Evolutionary conservation across 2,113 vertebrate genomes (phyloP).

Genomic region (Turdus rufiventris): DNA sequence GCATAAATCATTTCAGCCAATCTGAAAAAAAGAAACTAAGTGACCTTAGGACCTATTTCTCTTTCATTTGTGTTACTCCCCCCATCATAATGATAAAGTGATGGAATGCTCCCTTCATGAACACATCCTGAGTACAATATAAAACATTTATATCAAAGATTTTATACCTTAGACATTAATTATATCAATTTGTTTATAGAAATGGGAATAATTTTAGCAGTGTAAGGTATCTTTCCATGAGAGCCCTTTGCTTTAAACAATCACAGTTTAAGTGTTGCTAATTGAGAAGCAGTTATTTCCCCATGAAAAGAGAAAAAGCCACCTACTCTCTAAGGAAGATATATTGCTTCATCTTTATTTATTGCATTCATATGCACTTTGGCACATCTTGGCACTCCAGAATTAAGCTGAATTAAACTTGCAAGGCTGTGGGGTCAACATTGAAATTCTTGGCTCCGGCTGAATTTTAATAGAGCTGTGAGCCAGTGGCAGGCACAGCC

Average conservation of each 20-base stretch:
- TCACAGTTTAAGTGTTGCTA: not conserved
- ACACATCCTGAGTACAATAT: not conserved
- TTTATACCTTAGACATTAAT: not conserved
- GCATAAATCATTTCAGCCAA: not conserved
- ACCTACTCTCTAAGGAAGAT: not conserved
- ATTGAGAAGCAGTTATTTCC: not conserved
- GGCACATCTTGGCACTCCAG: not conserved
- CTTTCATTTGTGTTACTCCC: not conserved
- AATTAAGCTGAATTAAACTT: not conserved
- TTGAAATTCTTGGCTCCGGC: not conserved
- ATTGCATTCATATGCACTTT: not conserved
- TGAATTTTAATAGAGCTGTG: not conserved
- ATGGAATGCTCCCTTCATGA: not conserved
- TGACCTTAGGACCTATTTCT: not conserved
- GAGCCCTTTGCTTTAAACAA: not conserved
- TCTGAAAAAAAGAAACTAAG: not conserved
- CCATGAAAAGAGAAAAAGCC: not conserved
- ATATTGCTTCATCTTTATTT: not conserved
- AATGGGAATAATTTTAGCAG: not conserved
- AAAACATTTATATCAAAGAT: not conserved
- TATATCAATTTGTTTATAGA: accelerated
- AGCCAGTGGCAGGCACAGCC: not conserved
- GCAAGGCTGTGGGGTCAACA: not conserved
- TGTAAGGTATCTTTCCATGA: not conserved
- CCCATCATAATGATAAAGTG: not conserved